Conservation (phyloP, 2,888 invertebrate species). For the Chymomyza caudatula region DNA sequence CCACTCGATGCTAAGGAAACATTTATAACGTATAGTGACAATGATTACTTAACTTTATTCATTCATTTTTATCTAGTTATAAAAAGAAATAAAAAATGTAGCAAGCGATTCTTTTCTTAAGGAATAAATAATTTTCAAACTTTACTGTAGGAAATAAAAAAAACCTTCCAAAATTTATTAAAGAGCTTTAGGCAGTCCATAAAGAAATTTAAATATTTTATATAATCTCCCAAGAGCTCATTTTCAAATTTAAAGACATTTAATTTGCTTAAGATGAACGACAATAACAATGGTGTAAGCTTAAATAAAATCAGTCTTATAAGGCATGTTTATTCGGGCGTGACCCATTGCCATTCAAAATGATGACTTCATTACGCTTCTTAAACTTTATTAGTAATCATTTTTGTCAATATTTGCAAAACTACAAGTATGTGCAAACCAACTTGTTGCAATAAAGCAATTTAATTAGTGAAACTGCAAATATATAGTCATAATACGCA, state of each 20-base stretch:
- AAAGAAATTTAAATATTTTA: background rate
- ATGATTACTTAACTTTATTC: no score
- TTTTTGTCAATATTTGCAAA: slow-evolving; percentile 2
- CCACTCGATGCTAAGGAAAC: no score
- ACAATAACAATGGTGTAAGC: background rate
- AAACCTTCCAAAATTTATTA: background rate
- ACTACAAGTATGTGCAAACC: slow-evolving; percentile 29
- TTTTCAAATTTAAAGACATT: background rate
- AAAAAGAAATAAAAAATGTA: no score
- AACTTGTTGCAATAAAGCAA: slow-evolving; percentile 32
- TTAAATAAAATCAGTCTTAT: background rate
- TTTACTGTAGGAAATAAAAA: no score
- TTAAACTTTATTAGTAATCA: background rate
- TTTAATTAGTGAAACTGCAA: slow-evolving; percentile 58
- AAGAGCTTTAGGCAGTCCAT: background rate
- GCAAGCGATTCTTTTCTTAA: no score
- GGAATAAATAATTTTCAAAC: no score
- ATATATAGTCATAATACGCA: slow-evolving; percentile 37
- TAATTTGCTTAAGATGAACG: background rate
- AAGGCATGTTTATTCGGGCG: background rate
- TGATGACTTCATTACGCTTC: background rate
- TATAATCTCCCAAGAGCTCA: background rate
- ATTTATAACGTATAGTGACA: no score
- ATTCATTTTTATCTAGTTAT: no score
- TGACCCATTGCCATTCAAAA: background rate